These are phyloP conservation scores for Hetaerina americana DNA, from an alignment of 1,140 invertebrate genomes.

Conservation along the genomic window DNA sequence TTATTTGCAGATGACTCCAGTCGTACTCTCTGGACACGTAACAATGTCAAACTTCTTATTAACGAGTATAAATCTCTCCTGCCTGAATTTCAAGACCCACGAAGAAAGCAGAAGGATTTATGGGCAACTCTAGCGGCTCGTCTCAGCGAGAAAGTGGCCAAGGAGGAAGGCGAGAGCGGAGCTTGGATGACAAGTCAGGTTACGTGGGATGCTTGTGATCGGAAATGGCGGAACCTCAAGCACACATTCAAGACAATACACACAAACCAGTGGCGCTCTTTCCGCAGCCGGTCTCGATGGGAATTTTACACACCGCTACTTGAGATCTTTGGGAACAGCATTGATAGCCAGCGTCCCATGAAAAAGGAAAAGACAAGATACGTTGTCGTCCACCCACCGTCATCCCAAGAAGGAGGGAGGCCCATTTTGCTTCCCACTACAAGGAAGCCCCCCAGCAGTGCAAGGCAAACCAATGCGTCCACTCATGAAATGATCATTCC, in stretches of 20 bases:
- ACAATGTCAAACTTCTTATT: not conserved
- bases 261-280: not conserved
- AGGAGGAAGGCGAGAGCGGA: not conserved
- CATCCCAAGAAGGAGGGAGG: not conserved
- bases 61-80: not conserved
- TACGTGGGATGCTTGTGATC: constrained; percentile 1
- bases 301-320: not conserved
- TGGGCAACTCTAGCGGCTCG: not conserved
- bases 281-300: not conserved
- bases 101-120: not conserved
- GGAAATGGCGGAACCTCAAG: constrained; percentile 2
- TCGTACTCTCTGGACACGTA: not conserved
- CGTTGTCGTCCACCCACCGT: not conserved
- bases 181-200: not conserved
- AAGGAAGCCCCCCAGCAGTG: not conserved
- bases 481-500: not conserved
- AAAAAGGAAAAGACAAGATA: not conserved
- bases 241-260: constrained; percentile 4
- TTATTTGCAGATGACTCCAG: not conserved
- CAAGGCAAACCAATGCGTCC: too few species aligned
- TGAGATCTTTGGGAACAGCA: not conserved
- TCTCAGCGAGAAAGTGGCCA: not conserved
- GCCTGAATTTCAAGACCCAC: not conserved
- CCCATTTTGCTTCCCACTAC: not conserved
- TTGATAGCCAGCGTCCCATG: not conserved